These are phyloP conservation scores for Steinernema carpocapsae DNA, from an alignment of 2,888 invertebrate species.

Conservation along the genomic window DNA sequence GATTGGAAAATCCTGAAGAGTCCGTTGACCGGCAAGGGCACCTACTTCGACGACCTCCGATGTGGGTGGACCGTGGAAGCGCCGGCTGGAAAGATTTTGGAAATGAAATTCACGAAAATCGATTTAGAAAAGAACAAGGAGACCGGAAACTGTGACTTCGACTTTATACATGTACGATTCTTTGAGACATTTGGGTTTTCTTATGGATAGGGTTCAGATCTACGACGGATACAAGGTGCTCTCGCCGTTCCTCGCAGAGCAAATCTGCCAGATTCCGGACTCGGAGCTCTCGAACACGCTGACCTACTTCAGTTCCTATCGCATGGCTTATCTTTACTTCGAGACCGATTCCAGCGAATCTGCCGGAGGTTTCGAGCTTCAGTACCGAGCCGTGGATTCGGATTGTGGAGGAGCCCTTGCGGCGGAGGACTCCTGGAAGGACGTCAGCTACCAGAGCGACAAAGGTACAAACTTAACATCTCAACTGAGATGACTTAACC, in stretches of 20 bases:
- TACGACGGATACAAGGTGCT: constrained; percentile 62
- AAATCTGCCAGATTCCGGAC: constrained; percentile 50
- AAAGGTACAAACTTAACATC: constrained; percentile 26
- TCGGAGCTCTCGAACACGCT: constrained; percentile 32
- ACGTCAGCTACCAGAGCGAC: constrained; percentile 43
- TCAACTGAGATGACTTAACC: background rate
- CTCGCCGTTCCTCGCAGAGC: constrained; percentile 54
- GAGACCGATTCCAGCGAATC: constrained; percentile 54
- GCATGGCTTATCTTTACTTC: constrained; percentile 57
- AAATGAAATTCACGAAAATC: constrained; percentile 46
- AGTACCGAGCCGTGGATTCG: constrained; percentile 44
- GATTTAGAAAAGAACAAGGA: constrained; percentile 45
- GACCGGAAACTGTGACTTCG: constrained; percentile 22
- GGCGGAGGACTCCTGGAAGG: constrained; percentile 41
- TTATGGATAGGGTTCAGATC: too few relatives aligned
- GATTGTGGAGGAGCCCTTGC: constrained; percentile 56
- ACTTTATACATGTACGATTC: constrained; percentile 19
- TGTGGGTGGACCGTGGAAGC: constrained; percentile 61
- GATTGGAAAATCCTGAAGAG: constrained; percentile 56
- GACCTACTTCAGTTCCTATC: constrained; percentile 42
- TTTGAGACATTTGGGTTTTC: background rate
- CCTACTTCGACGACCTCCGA: constrained; percentile 54
- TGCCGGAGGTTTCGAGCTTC: constrained; percentile 57
- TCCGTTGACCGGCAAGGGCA: constrained; percentile 49
- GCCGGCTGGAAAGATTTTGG: constrained; percentile 41